Percentiles rank a stretch among this genome's conserved stretches.
Evolutionary conservation across 2,888 invertebrate species (phyloP).

Genomic region (Lamellibrachia columna): DNA sequence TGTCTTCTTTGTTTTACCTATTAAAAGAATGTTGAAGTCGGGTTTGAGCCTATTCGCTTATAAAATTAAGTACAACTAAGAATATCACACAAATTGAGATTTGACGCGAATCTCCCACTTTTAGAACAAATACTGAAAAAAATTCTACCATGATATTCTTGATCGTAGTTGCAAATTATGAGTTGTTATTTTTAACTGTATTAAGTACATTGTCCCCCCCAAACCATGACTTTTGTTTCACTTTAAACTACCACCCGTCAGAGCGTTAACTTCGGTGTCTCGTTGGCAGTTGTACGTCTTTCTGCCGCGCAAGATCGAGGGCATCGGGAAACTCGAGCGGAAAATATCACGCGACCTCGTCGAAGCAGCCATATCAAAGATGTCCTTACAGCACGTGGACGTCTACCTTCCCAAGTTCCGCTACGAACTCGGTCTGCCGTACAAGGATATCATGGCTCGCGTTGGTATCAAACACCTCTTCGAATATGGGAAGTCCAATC

Average conservation of each 20-base stretch:
- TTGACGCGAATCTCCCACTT: too few species aligned
- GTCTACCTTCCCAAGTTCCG: conserved; percentile 44
- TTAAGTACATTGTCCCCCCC: too few species aligned
- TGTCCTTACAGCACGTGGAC: conserved; percentile 42
- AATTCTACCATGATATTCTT: too few species aligned
- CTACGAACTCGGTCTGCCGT: conserved; percentile 40
- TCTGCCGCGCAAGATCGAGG: conserved; percentile 43
- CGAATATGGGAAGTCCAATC: conserved; percentile 38
- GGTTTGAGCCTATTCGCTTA: too few species aligned
- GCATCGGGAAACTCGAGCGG: conserved; percentile 40
- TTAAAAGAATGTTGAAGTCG: too few species aligned
- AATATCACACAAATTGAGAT: too few species aligned
- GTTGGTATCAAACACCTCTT: conserved; percentile 43
- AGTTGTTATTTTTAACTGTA: too few species aligned
- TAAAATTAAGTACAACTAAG: too few species aligned
- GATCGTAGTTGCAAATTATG: too few species aligned
- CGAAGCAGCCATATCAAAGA: conserved; percentile 35
- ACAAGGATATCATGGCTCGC: conserved; percentile 40
- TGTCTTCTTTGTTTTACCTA: too few species aligned
- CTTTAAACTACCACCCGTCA: not conserved
- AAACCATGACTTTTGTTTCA: not conserved
- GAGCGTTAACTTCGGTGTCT: too few species aligned
- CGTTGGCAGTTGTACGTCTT: conserved; percentile 35
- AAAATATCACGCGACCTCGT: conserved; percentile 41
- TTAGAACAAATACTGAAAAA: too few species aligned